Conservation (phyloP, 35 echinoderm and acorn worm species). For the Heliocidaris tuberculata region DNA sequence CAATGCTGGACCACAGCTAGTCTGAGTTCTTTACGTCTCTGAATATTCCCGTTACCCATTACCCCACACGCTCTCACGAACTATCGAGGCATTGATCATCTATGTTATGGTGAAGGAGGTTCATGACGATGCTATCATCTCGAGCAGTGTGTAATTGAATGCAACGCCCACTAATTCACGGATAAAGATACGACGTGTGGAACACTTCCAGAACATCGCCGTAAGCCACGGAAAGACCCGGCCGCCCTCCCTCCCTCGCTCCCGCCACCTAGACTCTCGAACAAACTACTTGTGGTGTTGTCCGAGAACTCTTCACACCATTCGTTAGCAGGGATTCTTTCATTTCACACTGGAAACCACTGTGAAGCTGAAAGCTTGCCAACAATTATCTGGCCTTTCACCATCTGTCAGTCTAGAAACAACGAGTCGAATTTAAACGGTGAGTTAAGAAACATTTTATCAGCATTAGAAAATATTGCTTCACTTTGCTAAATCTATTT, state of each 20-base stretch:
- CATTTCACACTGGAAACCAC: background rate
- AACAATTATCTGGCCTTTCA: background rate
- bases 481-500: too few relatives aligned
- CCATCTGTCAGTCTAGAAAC: background rate
- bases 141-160: constrained; percentile 36
- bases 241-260: background rate
- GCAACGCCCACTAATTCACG: constrained; percentile 42
- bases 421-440: background rate
- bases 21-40: background rate
- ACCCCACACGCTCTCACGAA: background rate
- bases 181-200: constrained; percentile 15
- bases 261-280: background rate
- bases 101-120: background rate
- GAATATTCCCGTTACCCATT: background rate
- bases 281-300: background rate
- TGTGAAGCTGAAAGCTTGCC: background rate
- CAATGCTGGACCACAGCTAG: background rate
- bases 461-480: background rate
- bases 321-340: background rate
- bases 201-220: constrained; percentile 2
- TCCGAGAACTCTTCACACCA: background rate
- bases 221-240: constrained; percentile 20
- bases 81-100: background rate
- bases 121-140: background rate
- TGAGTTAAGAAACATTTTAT: background rate